Evolutionary conservation across 2,888 invertebrate genomes (phyloP), one percentile per base, ranked within the genome.

Genomic region (Cyclophora punctaria): DNA sequence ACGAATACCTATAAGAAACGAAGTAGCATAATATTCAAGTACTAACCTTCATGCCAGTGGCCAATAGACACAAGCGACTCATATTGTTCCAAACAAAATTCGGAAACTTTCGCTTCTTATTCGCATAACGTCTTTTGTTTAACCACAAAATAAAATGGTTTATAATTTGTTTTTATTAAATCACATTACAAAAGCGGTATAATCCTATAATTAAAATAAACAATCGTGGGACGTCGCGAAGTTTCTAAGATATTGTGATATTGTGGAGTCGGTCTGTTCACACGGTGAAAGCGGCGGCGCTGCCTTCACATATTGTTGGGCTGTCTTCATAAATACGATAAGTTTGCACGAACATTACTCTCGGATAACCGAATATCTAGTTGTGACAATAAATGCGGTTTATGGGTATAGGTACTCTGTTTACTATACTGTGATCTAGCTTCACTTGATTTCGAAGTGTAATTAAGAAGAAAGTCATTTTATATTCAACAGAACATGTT

Each of bases 241-340:
- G 48, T 59, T 57, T 61, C 59, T 58, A 59, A 37, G 43, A 52
- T 58, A 48, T 48, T 59, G 60, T 60, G 48, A 46, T 62, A 71
- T 67, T 67, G 69, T 69, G 62, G 47, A 53, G 48, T 50, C 20
- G 20, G 20, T 20, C 20, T 20, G 64, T 69, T 67, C 67, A 62
- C 68, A 67, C 61, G 58, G 67, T 64, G 73, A 74, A 71, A 74
- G 74, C 64, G 45, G 55, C 50, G 63, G 61, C 37, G 4, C 37
- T 37, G 37, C 59, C 68, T 60, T 62, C 55, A 52, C 34, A 34
- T 4, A 44, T 34, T 44, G 44, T 44, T 44, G 37, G 33, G 33
- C 33, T 4, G 44, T 33, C 5, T 34, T 33, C 33, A 33, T 44
- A 20, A 44, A 44, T 44, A 44, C 34, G 5, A 33, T 20, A 44